phyloP scores from a whole-genome alignment of 35 echinoderm and acorn worm genomes.

The Acanthaster planci region DNA sequence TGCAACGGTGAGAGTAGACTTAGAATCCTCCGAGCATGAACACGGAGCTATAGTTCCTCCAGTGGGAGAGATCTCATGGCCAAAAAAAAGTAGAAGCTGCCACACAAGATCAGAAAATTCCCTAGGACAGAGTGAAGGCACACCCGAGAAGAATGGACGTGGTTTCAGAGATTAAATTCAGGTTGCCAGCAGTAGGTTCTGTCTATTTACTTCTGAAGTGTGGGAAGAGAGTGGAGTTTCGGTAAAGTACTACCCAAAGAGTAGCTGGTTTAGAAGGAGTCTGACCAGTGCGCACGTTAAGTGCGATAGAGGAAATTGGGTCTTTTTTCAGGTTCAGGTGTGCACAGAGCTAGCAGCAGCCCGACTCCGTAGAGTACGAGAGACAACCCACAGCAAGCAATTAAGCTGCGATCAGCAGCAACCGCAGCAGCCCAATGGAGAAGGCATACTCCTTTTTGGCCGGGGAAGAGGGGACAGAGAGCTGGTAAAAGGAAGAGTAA shows the following conservation, averaged over 20 bases:
- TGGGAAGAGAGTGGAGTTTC: neutral
- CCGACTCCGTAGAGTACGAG: neutral
- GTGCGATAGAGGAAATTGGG: neutral
- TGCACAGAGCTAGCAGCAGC: neutral
- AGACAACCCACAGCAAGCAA: neutral
- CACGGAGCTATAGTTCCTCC: neutral
- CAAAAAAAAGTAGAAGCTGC: neutral
- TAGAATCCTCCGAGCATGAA: neutral
- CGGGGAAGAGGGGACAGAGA: neutral
- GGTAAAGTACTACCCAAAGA: neutral
- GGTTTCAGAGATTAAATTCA: neutral
- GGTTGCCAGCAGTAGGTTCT: neutral
- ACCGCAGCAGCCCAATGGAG: neutral
- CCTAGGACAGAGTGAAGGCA: neutral
- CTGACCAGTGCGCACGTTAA: too few relatives aligned
- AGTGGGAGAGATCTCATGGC: constrained; percentile 5
- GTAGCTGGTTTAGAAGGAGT: too few relatives aligned
- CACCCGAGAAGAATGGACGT: neutral
- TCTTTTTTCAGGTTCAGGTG: neutral
- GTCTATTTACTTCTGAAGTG: neutral
- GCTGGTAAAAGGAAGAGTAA: neutral
- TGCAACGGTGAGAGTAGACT: too few relatives aligned
- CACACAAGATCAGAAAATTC: too few relatives aligned
- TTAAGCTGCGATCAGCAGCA: neutral
- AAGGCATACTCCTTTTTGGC: neutral